These are phyloP conservation scores for Hephaestus fuliginosus DNA, from an alignment of 2,797 vertebrate species.

Conservation along the genomic window DNA sequence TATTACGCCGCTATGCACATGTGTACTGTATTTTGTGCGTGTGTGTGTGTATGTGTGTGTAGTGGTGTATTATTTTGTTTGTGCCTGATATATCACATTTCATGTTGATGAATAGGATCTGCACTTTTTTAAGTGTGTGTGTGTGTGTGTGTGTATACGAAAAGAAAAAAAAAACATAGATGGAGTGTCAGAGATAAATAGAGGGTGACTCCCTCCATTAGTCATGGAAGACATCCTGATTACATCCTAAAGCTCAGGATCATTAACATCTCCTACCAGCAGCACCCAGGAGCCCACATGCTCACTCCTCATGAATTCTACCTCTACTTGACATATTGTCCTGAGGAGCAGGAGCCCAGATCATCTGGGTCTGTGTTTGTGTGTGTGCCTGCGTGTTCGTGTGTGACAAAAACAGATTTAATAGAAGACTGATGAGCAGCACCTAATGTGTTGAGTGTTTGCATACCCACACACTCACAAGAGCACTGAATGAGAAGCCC, in stretches of 20 bases:
- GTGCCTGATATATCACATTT: conserved; percentile 40
- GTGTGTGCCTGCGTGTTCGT: conserved; percentile 4
- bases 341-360: conserved; percentile 17
- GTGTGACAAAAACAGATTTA: conserved; percentile 57
- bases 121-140: conserved; percentile 16
- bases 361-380: neutral
- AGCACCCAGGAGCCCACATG: conserved; percentile 20
- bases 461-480: conserved; percentile 61
- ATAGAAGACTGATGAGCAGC: conserved; percentile 63
- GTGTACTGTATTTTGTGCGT: neutral
- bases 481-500: conserved; percentile 40
- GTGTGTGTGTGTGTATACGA: neutral
- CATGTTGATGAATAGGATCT: conserved; percentile 41
- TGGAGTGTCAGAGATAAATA: conserved; percentile 56
- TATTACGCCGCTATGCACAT: neutral
- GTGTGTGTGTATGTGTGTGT: neutral
- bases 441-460: conserved; percentile 65
- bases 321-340: conserved; percentile 39
- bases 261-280: conserved; percentile 64
- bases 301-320: conserved; percentile 8
- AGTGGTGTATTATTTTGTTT: conserved; percentile 4
- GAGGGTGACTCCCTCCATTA: conserved; percentile 50
- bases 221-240: conserved; percentile 66
- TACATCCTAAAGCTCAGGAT: conserved; percentile 45
- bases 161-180: conserved; percentile 25